Percentiles rank a stretch among this genome's conserved stretches.
phyloP scores from a whole-genome alignment of 2,113 vertebrate species.

The Oryzias woworae region DNA sequence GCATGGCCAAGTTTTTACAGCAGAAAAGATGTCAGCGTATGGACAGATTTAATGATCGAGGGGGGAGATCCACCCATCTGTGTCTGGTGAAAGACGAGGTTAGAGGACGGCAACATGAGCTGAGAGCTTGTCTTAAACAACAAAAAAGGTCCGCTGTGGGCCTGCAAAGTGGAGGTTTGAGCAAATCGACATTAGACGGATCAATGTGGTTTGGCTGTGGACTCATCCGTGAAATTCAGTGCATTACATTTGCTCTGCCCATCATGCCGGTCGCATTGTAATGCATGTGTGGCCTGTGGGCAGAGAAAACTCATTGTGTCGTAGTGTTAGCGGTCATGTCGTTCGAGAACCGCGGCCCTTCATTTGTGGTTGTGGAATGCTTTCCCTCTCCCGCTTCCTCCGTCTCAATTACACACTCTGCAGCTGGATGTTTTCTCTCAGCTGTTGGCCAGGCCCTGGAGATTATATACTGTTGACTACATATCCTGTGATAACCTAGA shows the following conservation, averaged over 20 bases:
- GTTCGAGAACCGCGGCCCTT: conserved; percentile 43
- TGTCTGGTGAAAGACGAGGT: conserved; percentile 1
- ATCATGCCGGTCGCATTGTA: conserved; percentile 22
- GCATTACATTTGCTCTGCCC: neutral
- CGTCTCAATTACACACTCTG: neutral
- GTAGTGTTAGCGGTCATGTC: conserved; percentile 56
- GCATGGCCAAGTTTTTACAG: neutral
- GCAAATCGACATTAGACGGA: conserved; percentile 27
- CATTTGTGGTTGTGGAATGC: conserved; percentile 61
- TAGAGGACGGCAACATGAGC: neutral
- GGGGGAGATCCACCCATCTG: conserved; percentile 12
- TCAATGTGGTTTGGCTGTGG: conserved; percentile 25
- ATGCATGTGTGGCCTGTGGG: neutral
- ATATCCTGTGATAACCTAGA: conserved; percentile 26
- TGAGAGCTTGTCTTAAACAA: neutral
- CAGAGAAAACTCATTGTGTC: conserved; percentile 55
- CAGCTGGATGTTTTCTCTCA: conserved; percentile 62
- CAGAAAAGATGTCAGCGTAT: neutral
- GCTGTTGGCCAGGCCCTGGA: conserved; percentile 30
- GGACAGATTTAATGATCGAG: neutral
- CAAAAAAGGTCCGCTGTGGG: conserved; percentile 1
- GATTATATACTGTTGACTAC: conserved; percentile 36
- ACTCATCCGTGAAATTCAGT: neutral
- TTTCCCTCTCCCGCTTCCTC: conserved; percentile 26
- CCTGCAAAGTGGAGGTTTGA: conserved; percentile 25